Evolutionary conservation across 2,113 vertebrate species (phyloP), one percentile per base, ranked within the genome.

Genomic region (Ochotona princeps): DNA sequence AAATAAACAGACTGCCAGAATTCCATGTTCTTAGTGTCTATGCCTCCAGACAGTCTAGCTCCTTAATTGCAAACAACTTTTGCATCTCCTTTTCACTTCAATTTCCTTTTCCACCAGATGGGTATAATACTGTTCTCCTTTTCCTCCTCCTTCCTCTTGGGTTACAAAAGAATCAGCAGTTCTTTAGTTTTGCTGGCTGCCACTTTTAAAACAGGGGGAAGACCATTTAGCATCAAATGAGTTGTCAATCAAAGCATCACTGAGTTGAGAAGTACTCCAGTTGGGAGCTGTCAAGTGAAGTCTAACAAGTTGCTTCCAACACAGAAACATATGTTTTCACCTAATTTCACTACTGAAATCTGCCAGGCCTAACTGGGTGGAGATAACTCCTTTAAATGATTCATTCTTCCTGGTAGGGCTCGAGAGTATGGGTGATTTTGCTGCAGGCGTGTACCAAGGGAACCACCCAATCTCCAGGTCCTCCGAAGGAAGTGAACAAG

Each of bases 151-250:
- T 28, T 85, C 54, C 30, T 66, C 1, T 87, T n/a, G 78, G 84
- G 51, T 49, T 84, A 74, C 26, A 17, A 51, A 44, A 79, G 13
- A 83, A 60, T 21, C 60, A 72, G 18, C 9, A 2, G 20, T 88
- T 89, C 30, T 57, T 83, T 66, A 44, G 30, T 57, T 87, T n/a
- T 74, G 54, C 35, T 47, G 57, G n/a, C 28, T 85, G 9, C 70
- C n/a, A 35, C 18, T 90, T 89, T 75, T 83, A 30, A 93, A 83
- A 44, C 14, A 87, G 23, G 92, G 23, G 92, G 61, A 92, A 87
- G 38, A 26, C 4, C 12, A 66, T 8, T 73, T 65, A 78, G 21
- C 32, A 66, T 69, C 73, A 93, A 88, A 4, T 10, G 10, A 44
- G 38, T 44, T 76, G 5, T 92, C 30, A 21, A 13, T 83, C 66